These are phyloP conservation scores for Setipinna tenuifilis DNA, from an alignment of 2,797 vertebrate genomes.

Conservation along the genomic window DNA sequence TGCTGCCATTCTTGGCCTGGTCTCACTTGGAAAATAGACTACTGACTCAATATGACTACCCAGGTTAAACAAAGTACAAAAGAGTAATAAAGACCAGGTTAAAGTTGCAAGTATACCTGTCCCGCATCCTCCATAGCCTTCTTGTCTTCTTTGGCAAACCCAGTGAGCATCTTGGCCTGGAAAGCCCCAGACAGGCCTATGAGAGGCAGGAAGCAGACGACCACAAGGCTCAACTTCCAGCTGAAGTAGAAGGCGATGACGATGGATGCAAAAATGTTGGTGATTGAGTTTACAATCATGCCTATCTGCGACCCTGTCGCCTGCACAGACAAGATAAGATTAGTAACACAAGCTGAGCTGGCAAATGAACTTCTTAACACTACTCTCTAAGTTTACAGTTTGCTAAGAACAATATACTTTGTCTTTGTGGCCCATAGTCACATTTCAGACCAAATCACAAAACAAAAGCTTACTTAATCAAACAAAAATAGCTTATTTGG, in stretches of 20 bases:
- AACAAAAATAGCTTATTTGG: background rate
- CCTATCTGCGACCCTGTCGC: slow-evolving; percentile 82
- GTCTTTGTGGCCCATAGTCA: background rate
- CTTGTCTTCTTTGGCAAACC: slow-evolving; percentile 79
- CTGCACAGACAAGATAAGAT: slow-evolving; percentile 55
- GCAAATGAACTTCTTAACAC: background rate
- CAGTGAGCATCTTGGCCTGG: slow-evolving; percentile 80
- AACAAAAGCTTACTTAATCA: background rate
- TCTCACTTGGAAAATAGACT: too few relatives aligned
- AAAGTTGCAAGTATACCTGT: slow-evolving; percentile 57
- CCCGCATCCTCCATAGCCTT: slow-evolving; percentile 76
- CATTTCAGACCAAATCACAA: background rate
- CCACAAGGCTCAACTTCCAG: slow-evolving; percentile 80
- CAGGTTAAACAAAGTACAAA: too few relatives aligned
- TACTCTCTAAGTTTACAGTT: background rate
- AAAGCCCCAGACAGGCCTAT: slow-evolving; percentile 75
- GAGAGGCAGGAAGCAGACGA: slow-evolving; percentile 78
- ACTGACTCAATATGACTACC: too few relatives aligned
- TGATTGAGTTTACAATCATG: slow-evolving; percentile 78
- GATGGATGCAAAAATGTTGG: slow-evolving; percentile 76
- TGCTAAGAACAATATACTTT: background rate
- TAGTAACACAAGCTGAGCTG: background rate
- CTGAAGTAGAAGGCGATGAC: slow-evolving; percentile 84
- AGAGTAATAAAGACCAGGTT: too few relatives aligned
- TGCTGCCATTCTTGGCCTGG: too few relatives aligned